Percentiles rank a stretch among this genome's conserved stretches.
These are phyloP conservation scores for Otus sunia DNA, from an alignment of 2,113 vertebrate genomes.

Conservation along the genomic window DNA sequence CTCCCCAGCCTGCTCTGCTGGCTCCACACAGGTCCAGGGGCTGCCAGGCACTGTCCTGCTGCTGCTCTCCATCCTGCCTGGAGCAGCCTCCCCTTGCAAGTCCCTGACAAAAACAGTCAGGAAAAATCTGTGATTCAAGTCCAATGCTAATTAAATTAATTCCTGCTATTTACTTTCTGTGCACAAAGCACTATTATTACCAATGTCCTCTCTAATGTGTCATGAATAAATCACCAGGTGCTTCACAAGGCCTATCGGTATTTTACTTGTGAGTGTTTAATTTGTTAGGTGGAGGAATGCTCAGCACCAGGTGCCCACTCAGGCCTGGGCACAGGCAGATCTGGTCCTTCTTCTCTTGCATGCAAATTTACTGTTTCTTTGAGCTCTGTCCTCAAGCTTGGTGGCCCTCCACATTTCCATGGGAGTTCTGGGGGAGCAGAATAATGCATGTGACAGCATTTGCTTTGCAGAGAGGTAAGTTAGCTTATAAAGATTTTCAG, in stretches of 20 bases:
- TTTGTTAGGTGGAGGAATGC: not conserved
- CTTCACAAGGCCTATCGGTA: too few species aligned
- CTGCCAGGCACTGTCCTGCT: rapidly evolving
- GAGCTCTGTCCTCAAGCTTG: not conserved
- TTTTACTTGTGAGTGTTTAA: not conserved
- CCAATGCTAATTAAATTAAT: too few species aligned
- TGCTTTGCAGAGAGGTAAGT: not conserved
- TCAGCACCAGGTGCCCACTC: not conserved
- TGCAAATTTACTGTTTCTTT: not conserved
- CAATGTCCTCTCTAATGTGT: not conserved
- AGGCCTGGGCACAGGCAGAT: not conserved
- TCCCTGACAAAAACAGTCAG: not conserved
- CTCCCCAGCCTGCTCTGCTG: not conserved
- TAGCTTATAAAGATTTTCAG: not conserved
- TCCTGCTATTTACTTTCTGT: not conserved
- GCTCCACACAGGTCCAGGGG: too few species aligned
- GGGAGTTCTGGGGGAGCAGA: not conserved
- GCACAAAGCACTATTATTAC: not conserved
- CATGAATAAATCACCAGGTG: not conserved
- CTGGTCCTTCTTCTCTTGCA: not conserved
- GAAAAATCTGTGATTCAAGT: not conserved
- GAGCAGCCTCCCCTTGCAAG: not conserved
- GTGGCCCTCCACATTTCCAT: not conserved
- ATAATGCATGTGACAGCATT: not conserved
- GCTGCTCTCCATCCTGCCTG: not conserved